These are phyloP conservation scores for Malthinus flaveolus DNA, from an alignment of 2,888 invertebrate genomes.

Conservation along the genomic window DNA sequence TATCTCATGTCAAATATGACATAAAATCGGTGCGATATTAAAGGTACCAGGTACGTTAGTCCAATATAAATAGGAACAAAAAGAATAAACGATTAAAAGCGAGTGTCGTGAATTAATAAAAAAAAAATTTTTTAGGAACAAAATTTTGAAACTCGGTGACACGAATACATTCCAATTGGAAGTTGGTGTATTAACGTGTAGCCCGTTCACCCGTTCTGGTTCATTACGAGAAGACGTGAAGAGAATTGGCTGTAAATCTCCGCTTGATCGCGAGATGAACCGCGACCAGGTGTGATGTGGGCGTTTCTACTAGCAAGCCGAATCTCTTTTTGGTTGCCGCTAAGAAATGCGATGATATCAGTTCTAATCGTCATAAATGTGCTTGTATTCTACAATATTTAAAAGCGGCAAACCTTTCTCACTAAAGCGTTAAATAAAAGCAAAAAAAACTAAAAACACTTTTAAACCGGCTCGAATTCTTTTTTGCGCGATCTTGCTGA, in stretches of 20 bases:
- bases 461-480: background rate
- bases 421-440: slow-evolving; percentile 1
- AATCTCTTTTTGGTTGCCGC: slow-evolving; percentile 41
- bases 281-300: slow-evolving; percentile 43
- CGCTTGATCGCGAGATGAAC: slow-evolving; percentile 38
- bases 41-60: slow-evolving; percentile 5
- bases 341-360: slow-evolving; percentile 36
- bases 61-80: background rate
- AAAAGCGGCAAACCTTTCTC: background rate
- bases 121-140: slow-evolving; percentile 18
- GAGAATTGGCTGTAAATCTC: slow-evolving; percentile 42
- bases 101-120: no score
- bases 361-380: slow-evolving; percentile 28
- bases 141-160: slow-evolving; percentile 29
- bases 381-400: slow-evolving; percentile 9
- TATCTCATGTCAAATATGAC: slow-evolving; percentile 6
- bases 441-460: background rate
- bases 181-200: slow-evolving; percentile 15
- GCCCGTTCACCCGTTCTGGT: slow-evolving; percentile 32
- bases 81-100: background rate
- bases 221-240: slow-evolving; percentile 36
- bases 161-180: slow-evolving; percentile 22
- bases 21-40: background rate
- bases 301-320: slow-evolving; percentile 39
- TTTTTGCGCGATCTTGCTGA: no score